A percentile compares a stretch with the other conserved stretches of the same genome.
Conservation (phyloP, 2,113 vertebrate genomes). For the Ariopsis seemanni region DNA sequence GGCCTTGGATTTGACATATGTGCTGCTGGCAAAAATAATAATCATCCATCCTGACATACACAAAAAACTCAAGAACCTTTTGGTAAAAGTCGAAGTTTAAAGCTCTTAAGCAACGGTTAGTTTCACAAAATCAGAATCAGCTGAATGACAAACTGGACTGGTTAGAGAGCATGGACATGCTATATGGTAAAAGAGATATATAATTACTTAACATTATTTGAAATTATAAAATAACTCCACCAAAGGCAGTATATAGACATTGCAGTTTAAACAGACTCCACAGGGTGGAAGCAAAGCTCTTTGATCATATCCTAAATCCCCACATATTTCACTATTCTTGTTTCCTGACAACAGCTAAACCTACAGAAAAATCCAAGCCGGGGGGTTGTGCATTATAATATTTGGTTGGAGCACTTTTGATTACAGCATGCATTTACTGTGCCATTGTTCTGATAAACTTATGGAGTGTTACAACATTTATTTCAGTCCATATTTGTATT, state of each 20-base stretch:
- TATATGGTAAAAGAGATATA: no score
- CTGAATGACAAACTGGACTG: no score
- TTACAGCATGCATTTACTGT: no score
- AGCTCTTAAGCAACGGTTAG: neutral
- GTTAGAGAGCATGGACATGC: no score
- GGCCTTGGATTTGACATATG: neutral
- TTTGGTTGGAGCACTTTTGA: no score
- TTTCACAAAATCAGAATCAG: neutral
- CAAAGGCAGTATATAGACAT: neutral
- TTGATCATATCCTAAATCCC: neutral
- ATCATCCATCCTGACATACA: neutral
- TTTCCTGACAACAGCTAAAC: neutral
- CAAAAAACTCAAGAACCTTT: no score
- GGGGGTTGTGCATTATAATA: no score
- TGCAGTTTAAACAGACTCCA: neutral
- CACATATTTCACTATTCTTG: neutral
- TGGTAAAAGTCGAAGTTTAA: no score
- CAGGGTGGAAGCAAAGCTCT: conserved; percentile 28
- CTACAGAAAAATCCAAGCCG: neutral
- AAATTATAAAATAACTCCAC: neutral
- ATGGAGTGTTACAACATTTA: no score
- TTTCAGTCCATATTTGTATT: no score
- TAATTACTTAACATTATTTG: neutral
- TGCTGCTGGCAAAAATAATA: neutral
- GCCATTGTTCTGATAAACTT: no score